These are phyloP conservation scores for Polydrusus cervinus DNA, from an alignment of 2,888 invertebrate species.

Conservation along the genomic window DNA sequence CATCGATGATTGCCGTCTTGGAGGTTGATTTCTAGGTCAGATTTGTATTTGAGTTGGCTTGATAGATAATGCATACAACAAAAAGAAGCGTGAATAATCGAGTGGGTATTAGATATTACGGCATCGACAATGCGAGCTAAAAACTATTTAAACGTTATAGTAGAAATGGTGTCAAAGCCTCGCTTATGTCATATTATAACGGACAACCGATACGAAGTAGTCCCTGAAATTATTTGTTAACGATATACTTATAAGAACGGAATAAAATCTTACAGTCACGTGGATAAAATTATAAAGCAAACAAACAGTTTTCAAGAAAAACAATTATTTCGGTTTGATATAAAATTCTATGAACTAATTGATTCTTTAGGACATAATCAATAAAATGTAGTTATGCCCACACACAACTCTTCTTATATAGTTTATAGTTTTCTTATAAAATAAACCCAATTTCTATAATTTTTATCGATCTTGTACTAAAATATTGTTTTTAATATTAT, in stretches of 20 bases:
- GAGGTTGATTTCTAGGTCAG: slow-evolving; percentile 52
- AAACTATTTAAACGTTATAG: slow-evolving; percentile 52
- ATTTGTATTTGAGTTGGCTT: slow-evolving; percentile 44
- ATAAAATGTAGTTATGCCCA: too few species aligned
- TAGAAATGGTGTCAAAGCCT: slow-evolving; percentile 62
- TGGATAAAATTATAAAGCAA: too few species aligned
- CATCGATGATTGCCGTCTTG: slow-evolving; percentile 39
- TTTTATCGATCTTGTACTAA: too few species aligned
- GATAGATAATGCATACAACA: slow-evolving; percentile 48
- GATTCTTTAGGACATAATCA: too few species aligned
- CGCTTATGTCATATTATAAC: slow-evolving; percentile 61
- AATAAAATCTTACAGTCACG: not conserved
- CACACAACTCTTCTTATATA: too few species aligned
- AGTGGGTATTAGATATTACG: slow-evolving; percentile 54
- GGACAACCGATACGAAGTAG: slow-evolving; percentile 57
- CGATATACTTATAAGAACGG: not conserved
- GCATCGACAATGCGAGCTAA: slow-evolving; percentile 52
- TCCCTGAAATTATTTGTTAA: slow-evolving; percentile 42
- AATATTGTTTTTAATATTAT: too few species aligned
- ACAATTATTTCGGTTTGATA: too few species aligned
- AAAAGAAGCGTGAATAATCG: slow-evolving; percentile 55
- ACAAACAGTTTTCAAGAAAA: too few species aligned
- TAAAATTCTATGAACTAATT: too few species aligned
- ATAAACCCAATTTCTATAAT: too few species aligned
- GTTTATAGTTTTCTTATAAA: too few species aligned